phyloP scores from a whole-genome alignment of 2,113 vertebrate species.

The Electrona antarctica region DNA sequence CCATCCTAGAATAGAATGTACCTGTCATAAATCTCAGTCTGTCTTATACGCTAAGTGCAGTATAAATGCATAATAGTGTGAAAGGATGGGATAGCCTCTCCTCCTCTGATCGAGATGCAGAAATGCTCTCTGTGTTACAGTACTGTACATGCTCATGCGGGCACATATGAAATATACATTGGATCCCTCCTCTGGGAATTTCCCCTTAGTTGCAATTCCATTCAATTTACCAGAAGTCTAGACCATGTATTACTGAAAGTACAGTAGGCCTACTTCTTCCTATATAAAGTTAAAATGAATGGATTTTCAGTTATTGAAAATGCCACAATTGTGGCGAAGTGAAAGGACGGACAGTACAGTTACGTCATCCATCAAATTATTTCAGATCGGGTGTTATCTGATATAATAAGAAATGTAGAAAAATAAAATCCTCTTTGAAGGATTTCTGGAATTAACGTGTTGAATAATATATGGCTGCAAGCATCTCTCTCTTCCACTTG shows the following conservation, averaged over 20 bases:
- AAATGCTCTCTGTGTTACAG: slow-evolving; percentile 7
- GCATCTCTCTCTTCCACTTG: slow-evolving; percentile 48
- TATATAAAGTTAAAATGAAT: too few relatives aligned
- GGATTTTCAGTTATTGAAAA: background rate
- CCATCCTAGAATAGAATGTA: background rate
- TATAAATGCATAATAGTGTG: background rate
- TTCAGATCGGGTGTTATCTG: slow-evolving; percentile 50
- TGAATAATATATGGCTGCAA: slow-evolving; percentile 73
- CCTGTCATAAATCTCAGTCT: background rate
- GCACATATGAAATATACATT: slow-evolving; percentile 22
- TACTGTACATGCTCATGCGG: background rate
- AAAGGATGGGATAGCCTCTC: background rate
- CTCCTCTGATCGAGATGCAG: background rate
- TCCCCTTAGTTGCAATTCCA: background rate
- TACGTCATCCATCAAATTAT: slow-evolving; percentile 29
- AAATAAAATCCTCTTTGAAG: slow-evolving; percentile 54
- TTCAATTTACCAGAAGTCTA: background rate
- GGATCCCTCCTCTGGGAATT: background rate
- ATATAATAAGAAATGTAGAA: slow-evolving; percentile 60
- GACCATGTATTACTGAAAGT: background rate
- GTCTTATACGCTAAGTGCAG: background rate
- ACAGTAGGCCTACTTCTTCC: too few relatives aligned
- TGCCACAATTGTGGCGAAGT: background rate
- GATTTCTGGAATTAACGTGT: slow-evolving; percentile 53
- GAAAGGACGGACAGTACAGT: too few relatives aligned